These are phyloP conservation scores for Silvanus unidentatus DNA, from an alignment of 2,888 invertebrate genomes.

Conservation along the genomic window DNA sequence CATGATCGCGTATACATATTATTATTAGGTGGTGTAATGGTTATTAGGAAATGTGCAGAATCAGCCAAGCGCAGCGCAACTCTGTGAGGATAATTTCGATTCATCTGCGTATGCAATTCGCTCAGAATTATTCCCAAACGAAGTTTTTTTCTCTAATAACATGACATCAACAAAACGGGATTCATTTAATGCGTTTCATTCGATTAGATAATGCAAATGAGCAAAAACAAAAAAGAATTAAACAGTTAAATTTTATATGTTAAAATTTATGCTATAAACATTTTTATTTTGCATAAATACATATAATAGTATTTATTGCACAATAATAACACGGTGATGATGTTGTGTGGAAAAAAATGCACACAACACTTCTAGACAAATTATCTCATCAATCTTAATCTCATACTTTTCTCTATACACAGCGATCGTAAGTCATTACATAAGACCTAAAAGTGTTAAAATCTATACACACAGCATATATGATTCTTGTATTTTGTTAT, in stretches of 20 bases:
- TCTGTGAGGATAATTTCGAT: too few species aligned
- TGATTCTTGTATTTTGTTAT: not conserved
- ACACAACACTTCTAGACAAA: slow-evolving; percentile 7
- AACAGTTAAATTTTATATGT: not conserved
- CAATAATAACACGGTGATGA: not conserved
- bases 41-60: too few species aligned
- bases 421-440: slow-evolving; percentile 13
- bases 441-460: not conserved
- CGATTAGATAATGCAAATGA: too few species aligned
- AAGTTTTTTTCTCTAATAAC: too few species aligned
- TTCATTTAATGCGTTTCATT: too few species aligned
- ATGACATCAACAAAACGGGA: too few species aligned
- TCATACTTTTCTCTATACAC: slow-evolving; percentile 13
- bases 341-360: not conserved
- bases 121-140: too few species aligned
- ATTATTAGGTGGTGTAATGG: too few species aligned
- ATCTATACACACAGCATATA: not conserved
- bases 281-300: not conserved
- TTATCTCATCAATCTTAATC: slow-evolving; percentile 17
- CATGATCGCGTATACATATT: too few species aligned
- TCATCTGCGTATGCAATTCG: too few species aligned
- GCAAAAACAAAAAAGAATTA: not conserved
- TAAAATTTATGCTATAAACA: not conserved
- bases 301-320: not conserved
- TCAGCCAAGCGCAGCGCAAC: too few species aligned